phyloP scores from a whole-genome alignment of 2,888 invertebrate species.

The Acanthosepion pharaonis region DNA sequence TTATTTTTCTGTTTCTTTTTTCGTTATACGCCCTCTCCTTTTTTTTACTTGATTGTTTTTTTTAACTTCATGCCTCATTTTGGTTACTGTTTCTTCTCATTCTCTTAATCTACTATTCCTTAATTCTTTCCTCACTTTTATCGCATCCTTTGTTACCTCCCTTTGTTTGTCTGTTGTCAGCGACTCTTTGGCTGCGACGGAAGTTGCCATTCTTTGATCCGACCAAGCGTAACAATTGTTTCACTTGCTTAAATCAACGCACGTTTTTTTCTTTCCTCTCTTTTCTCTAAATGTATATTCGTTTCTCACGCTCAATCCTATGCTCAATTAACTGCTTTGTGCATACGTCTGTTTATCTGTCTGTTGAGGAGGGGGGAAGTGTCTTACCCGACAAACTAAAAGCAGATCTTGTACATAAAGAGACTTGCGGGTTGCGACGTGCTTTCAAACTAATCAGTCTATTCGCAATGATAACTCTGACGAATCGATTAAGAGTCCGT shows the following conservation, averaged over 20 bases:
- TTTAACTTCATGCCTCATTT: no score
- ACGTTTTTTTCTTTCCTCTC: neutral
- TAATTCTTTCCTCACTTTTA: neutral
- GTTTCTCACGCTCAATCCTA: neutral
- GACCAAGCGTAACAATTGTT: constrained; percentile 2
- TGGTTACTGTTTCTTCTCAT: neutral
- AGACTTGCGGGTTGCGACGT: neutral
- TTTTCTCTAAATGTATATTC: neutral
- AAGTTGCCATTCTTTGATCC: neutral
- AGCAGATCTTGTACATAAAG: neutral
- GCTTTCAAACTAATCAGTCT: neutral
- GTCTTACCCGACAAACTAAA: neutral
- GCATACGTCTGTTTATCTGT: neutral
- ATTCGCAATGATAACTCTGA: neutral
- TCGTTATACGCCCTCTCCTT: neutral
- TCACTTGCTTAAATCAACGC: neutral
- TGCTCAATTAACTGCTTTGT: neutral
- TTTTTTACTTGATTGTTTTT: neutral
- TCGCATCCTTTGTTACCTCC: neutral
- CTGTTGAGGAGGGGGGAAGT: neutral
- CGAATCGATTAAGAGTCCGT: no score
- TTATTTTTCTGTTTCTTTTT: neutral
- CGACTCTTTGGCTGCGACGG: neutral
- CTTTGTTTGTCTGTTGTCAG: neutral
- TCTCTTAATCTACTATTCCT: neutral